phyloP scores from a whole-genome alignment of 1,140 invertebrate genomes.

The Euschistus heros region DNA sequence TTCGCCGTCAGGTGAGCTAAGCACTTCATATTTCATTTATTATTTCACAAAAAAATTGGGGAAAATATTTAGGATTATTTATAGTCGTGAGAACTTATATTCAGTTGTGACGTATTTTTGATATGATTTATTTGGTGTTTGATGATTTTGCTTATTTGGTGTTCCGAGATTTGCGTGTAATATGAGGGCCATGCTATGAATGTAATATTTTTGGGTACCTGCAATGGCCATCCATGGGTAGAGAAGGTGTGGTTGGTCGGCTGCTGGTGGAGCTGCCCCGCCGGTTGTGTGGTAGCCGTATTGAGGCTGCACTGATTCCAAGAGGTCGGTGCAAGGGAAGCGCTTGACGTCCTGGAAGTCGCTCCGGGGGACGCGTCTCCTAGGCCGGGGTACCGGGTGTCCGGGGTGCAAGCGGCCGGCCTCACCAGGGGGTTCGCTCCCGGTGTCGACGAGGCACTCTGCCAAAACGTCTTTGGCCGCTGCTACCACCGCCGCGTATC shows the following conservation, averaged over 20 bases:
- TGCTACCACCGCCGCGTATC: conserved; percentile 51
- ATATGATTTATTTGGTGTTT: no score
- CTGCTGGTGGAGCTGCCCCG: conserved; percentile 70
- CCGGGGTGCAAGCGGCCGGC: conserved; percentile 76
- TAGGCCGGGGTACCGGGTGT: conserved; percentile 49
- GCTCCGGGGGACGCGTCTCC: conserved; percentile 47
- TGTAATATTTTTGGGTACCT: conserved; percentile 46
- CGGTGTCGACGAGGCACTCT: conserved; percentile 38
- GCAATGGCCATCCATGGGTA: conserved; percentile 98
- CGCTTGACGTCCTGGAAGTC: conserved; percentile 46
- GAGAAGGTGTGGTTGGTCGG: conserved; percentile 80
- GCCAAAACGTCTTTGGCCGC: conserved; percentile 50
- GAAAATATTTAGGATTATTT: no score
- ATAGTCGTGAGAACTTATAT: no score
- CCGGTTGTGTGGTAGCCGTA: conserved; percentile 59
- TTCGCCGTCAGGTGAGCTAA: no score
- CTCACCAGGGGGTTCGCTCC: conserved; percentile 39
- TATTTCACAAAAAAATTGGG: no score
- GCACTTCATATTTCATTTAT: no score
- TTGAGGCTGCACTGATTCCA: conserved; percentile 73
- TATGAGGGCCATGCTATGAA: no score
- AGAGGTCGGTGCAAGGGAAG: conserved; percentile 45
- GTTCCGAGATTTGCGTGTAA: no score
- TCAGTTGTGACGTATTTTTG: no score
- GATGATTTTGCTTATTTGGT: no score